phyloP scores from a whole-genome alignment of 2,888 invertebrate genomes.

The Cheiracanthium punctorium region DNA sequence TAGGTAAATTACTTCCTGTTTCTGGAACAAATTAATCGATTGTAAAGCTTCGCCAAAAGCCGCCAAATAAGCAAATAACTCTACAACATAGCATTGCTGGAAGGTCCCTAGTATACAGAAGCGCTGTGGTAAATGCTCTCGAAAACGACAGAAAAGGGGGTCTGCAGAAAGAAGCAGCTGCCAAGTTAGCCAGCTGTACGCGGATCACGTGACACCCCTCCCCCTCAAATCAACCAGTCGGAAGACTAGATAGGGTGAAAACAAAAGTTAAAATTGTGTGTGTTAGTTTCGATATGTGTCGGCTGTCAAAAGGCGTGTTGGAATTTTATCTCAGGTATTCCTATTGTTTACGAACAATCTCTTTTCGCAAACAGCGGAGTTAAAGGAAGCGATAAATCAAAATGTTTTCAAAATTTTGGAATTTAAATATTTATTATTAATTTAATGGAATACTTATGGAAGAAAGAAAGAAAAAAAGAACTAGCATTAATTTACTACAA shows the following conservation, averaged over 20 bases:
- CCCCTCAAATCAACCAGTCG: neutral
- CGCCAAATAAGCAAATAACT: neutral
- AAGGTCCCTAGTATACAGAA: neutral
- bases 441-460: too few species aligned
- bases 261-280: neutral
- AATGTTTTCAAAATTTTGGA: too few species aligned
- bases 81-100: neutral
- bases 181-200: constrained; percentile 37
- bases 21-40: too few species aligned
- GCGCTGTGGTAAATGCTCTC: constrained; percentile 3
- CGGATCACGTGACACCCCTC: constrained; percentile 20
- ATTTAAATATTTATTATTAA: too few species aligned
- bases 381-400: too few species aligned
- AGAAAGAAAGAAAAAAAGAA: too few species aligned
- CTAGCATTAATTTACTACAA: too few species aligned
- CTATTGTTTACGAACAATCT: neutral
- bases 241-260: neutral
- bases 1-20: too few species aligned
- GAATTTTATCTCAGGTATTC: constrained; percentile 1
- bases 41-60: neutral
- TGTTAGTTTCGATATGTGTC: neutral
- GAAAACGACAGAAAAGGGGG: neutral
- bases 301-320: neutral
- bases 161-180: constrained; percentile 34
- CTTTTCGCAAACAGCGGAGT: too few species aligned